A percentile compares a stretch with the other conserved stretches of the same genome.
These are phyloP conservation scores for Andricus grossulariae DNA, from an alignment of 1,140 invertebrate genomes.

Conservation along the genomic window DNA sequence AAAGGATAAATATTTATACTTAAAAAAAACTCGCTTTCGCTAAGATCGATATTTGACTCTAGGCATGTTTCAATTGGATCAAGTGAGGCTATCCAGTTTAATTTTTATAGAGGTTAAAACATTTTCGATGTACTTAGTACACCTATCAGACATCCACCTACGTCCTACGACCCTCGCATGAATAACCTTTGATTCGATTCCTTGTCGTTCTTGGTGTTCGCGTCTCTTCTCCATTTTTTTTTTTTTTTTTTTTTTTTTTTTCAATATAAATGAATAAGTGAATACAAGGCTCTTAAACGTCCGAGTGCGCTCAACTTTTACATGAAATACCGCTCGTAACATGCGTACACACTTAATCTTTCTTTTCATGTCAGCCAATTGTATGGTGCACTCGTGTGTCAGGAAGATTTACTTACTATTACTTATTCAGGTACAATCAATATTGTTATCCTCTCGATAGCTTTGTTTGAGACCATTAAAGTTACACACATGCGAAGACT, in stretches of 20 bases:
- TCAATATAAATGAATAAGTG: constrained; percentile 18
- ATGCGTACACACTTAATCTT: constrained; percentile 29
- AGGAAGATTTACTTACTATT: constrained; percentile 30
- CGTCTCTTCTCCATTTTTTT: neutral
- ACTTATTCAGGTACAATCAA: constrained; percentile 27
- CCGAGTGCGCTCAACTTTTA: constrained; percentile 20
- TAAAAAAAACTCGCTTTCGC: too few relatives aligned
- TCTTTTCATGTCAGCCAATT: constrained; percentile 27
- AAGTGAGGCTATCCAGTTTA: constrained; percentile 20
- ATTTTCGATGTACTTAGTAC: constrained; percentile 21
- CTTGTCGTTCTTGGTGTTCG: constrained; percentile 13
- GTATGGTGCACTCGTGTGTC: constrained; percentile 23
- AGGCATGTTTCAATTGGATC: neutral
- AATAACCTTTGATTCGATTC: constrained; percentile 26
- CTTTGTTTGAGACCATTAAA: constrained; percentile 25
- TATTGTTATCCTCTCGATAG: constrained; percentile 30
- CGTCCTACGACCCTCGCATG: constrained; percentile 16
- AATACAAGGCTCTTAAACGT: constrained; percentile 5
- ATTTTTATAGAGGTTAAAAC: constrained; percentile 15
- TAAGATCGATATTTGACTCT: neutral
- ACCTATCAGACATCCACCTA: constrained; percentile 25
- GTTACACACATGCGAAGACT: neutral
- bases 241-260: neutral
- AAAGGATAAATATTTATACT: too few relatives aligned
- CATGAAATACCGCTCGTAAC: constrained; percentile 22